Evolutionary conservation across 2,797 vertebrate genomes (phyloP).

Genomic region (Bucorvus abyssinicus): DNA sequence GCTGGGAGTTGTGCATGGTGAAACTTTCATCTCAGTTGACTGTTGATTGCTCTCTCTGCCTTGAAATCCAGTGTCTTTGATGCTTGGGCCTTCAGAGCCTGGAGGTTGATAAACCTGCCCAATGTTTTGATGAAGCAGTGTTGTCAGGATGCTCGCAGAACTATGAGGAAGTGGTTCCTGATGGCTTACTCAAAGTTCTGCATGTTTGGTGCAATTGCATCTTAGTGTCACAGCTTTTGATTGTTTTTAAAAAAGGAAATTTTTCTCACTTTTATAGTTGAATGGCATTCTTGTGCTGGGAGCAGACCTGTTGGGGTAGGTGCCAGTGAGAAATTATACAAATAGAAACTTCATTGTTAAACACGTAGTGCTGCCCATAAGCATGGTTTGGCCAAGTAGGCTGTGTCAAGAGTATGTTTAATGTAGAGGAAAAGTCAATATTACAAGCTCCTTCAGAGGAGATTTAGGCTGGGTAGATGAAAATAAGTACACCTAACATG

Average conservation of each 20-base stretch:
- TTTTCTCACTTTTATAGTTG: background rate
- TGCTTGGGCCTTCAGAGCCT: background rate
- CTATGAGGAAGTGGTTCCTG: background rate
- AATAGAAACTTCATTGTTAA: background rate
- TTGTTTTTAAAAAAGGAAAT: background rate
- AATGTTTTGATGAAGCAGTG: rapidly evolving
- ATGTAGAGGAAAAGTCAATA: constrained; percentile 4
- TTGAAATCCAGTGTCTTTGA: background rate
- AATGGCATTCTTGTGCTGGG: background rate
- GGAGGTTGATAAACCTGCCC: background rate
- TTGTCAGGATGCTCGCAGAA: background rate
- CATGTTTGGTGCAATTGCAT: background rate
- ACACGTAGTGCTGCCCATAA: background rate
- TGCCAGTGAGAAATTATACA: background rate
- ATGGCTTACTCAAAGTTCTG: background rate
- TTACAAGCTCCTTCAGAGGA: background rate
- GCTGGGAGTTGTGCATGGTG: background rate
- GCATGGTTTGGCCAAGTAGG: background rate
- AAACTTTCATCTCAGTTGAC: background rate
- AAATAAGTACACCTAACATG: background rate
- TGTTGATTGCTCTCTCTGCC: rapidly evolving
- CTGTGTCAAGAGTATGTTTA: constrained; percentile 1
- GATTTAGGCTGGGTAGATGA: background rate
- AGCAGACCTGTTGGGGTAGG: background rate
- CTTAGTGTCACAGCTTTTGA: background rate